Conservation (phyloP, 2,113 vertebrate species). For the Phalacrocorax carbo region DNA sequence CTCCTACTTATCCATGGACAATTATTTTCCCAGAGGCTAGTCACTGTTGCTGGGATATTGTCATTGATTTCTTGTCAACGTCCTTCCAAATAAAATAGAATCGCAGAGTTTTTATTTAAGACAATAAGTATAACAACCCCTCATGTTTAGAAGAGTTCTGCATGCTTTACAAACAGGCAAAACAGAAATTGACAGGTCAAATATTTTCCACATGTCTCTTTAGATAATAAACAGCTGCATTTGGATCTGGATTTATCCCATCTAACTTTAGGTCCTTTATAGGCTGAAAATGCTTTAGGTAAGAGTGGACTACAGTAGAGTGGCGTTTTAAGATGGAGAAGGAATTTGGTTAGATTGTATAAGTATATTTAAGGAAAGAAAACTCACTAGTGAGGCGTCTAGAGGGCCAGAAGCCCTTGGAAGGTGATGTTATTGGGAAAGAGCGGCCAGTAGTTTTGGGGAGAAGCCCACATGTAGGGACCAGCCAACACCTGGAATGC, state of each 20-base stretch:
- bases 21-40: background rate
- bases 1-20: background rate
- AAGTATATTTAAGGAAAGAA: too few species aligned
- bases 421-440: background rate
- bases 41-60: background rate
- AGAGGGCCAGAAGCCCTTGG: background rate
- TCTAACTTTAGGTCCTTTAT: background rate
- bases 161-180: background rate
- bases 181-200: background rate
- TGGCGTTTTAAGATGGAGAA: too few species aligned
- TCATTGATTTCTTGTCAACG: background rate
- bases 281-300: background rate
- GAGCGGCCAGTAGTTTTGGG: background rate
- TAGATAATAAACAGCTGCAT: background rate
- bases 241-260: background rate
- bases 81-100: background rate
- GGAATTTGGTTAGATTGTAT: too few species aligned
- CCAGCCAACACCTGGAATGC: background rate
- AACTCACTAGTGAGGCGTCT: background rate
- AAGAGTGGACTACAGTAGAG: too few species aligned
- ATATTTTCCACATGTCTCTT: background rate
- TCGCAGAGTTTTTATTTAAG: background rate
- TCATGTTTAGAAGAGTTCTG: background rate
- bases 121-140: background rate
- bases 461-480: background rate